Conservation (phyloP, 2,797 vertebrate species). For the Australoheros facetus region DNA sequence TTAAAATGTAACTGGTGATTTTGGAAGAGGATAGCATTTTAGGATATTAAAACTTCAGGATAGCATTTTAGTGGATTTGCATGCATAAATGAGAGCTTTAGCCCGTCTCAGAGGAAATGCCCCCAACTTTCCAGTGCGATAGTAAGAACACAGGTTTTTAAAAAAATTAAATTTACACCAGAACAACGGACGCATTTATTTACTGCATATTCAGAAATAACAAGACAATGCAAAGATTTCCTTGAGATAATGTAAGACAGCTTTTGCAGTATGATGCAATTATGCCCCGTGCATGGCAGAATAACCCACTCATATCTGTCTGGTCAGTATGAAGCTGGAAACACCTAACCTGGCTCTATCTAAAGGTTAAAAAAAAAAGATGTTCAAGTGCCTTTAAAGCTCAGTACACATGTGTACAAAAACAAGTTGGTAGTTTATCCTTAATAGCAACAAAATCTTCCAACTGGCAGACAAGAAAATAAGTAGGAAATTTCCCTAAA, state of each 20-base stretch:
- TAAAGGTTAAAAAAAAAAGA: background rate
- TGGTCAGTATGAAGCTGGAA: no score
- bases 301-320: background rate
- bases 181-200: no score
- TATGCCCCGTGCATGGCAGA: background rate
- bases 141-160: background rate
- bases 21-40: background rate
- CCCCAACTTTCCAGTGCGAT: background rate
- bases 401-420: no score
- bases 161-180: no score
- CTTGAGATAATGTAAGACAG: background rate
- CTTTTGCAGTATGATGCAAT: background rate
- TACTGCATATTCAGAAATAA: background rate
- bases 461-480: fast-evolving
- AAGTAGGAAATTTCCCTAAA: background rate
- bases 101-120: background rate
- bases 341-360: background rate
- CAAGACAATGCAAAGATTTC: background rate
- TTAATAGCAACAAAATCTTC: background rate
- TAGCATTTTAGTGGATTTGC: background rate
- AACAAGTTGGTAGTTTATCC: no score
- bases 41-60: background rate
- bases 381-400: no score
- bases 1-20: no score
- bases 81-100: background rate